These are phyloP conservation scores for Marmota flaviventris DNA, from an alignment of 2,113 vertebrate genomes.

Conservation along the genomic window DNA sequence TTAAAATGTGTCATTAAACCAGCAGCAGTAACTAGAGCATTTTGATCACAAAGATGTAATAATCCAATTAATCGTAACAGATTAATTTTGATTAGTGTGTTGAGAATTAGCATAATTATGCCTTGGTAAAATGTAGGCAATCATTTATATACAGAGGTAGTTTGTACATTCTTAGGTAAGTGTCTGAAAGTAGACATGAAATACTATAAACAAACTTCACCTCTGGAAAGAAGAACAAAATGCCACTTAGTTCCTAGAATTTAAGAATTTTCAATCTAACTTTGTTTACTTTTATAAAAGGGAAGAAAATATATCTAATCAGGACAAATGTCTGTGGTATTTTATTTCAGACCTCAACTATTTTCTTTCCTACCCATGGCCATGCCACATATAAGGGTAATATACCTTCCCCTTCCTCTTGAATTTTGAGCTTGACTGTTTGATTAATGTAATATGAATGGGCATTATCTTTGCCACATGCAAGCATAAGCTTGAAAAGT, in stretches of 20 bases:
- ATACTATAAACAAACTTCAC: not conserved
- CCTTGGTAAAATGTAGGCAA: not conserved
- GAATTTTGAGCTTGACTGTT: not conserved
- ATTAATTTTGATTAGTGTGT: not conserved
- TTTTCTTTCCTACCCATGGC: not conserved
- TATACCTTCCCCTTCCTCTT: not conserved
- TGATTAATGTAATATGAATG: not conserved
- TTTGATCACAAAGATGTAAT: not conserved
- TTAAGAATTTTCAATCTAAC: not conserved
- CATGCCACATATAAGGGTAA: not conserved
- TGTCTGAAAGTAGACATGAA: not conserved
- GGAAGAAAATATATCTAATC: not conserved
- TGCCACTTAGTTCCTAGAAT: not conserved
- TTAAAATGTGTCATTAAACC: not conserved
- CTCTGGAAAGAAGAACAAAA: not conserved
- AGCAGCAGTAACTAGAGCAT: not conserved
- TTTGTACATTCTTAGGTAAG: not conserved
- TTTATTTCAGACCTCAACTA: not conserved
- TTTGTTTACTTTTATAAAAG: not conserved
- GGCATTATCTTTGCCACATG: not conserved
- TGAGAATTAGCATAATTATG: not conserved
- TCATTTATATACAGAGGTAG: not conserved
- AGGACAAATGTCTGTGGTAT: not conserved
- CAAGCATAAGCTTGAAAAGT: not conserved
- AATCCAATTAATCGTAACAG: not conserved